These are phyloP conservation scores for Aphodius granarius DNA, from an alignment of 2,888 invertebrate species.

Conservation along the genomic window DNA sequence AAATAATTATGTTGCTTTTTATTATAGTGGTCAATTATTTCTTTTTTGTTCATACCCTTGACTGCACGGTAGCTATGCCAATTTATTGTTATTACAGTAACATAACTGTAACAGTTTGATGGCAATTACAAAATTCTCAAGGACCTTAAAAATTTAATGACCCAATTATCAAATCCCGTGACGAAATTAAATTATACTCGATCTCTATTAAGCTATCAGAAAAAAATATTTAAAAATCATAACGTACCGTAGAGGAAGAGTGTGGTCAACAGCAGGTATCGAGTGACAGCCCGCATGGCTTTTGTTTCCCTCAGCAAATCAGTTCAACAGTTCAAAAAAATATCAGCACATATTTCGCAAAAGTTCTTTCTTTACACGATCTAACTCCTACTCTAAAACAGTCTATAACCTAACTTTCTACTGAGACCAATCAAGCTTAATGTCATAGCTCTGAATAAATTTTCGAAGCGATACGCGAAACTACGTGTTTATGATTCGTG, in stretches of 20 bases:
- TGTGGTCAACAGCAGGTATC: conserved; percentile 42
- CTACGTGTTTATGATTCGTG: neutral
- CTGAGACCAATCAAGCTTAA: neutral
- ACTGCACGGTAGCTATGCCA: too few species aligned
- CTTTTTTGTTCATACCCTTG: too few species aligned
- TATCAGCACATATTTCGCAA: conserved; percentile 35
- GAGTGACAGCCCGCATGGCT: conserved; percentile 43
- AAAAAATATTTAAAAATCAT: neutral
- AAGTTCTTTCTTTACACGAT: neutral
- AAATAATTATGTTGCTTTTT: too few species aligned
- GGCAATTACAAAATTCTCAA: too few species aligned
- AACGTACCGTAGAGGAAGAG: conserved; percentile 45
- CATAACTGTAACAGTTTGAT: too few species aligned
- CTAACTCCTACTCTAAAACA: conserved; percentile 20
- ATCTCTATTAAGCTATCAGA: neutral
- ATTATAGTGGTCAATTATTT: too few species aligned
- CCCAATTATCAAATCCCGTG: neutral
- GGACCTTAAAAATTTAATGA: too few species aligned
- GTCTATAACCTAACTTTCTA: neutral
- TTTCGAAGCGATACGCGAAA: neutral
- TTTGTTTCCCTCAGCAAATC: conserved; percentile 14
- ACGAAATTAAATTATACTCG: neutral
- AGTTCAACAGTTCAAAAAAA: neutral
- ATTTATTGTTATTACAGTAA: too few species aligned
- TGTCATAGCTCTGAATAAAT: neutral